Evolutionary conservation across 2,888 invertebrate species (phyloP).

Genomic region (Latheticus oryzae): DNA sequence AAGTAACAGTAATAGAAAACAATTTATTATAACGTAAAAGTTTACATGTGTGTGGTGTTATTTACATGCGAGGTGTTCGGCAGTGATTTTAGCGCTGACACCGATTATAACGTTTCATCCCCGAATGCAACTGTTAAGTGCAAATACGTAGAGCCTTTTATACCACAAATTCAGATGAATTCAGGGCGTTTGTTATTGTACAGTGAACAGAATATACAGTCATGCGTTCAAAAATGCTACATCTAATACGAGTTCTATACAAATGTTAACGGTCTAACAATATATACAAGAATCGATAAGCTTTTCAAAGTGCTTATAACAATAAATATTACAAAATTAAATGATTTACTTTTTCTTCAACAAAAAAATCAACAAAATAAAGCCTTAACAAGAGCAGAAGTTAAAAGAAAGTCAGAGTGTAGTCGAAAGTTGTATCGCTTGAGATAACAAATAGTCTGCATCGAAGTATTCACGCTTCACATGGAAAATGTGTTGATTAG

Average conservation of each 20-base stretch:
- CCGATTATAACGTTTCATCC: slow-evolving; percentile 47
- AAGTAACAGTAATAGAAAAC: slow-evolving; percentile 60
- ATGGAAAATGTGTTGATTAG: slow-evolving; percentile 56
- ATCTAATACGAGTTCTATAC: slow-evolving; percentile 39
- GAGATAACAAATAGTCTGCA: slow-evolving; percentile 50
- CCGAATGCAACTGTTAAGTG: slow-evolving; percentile 51
- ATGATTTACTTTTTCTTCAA: slow-evolving; percentile 40
- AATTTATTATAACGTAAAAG: slow-evolving; percentile 55
- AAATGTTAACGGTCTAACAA: slow-evolving; percentile 46
- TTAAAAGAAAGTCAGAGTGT: slow-evolving; percentile 44
- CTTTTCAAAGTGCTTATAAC: slow-evolving; percentile 9
- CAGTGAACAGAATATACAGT: slow-evolving; percentile 37
- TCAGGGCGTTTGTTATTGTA: slow-evolving; percentile 47
- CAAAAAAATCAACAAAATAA: slow-evolving; percentile 53
- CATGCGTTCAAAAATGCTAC: slow-evolving; percentile 50
- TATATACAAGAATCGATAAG: slow-evolving; percentile 45
- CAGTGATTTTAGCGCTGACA: slow-evolving; percentile 55
- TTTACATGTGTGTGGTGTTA: slow-evolving; percentile 49
- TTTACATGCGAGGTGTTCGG: slow-evolving; percentile 58
- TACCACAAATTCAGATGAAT: slow-evolving; percentile 45
- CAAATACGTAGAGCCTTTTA: slow-evolving; percentile 61
- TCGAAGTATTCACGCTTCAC: slow-evolving; percentile 60
- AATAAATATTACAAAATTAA: slow-evolving; percentile 25
- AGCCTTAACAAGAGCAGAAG: slow-evolving; percentile 54
- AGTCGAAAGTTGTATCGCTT: slow-evolving; percentile 46